Evolutionary conservation across 2,113 vertebrate genomes (phyloP).

Genomic region (Lathamus discolor): DNA sequence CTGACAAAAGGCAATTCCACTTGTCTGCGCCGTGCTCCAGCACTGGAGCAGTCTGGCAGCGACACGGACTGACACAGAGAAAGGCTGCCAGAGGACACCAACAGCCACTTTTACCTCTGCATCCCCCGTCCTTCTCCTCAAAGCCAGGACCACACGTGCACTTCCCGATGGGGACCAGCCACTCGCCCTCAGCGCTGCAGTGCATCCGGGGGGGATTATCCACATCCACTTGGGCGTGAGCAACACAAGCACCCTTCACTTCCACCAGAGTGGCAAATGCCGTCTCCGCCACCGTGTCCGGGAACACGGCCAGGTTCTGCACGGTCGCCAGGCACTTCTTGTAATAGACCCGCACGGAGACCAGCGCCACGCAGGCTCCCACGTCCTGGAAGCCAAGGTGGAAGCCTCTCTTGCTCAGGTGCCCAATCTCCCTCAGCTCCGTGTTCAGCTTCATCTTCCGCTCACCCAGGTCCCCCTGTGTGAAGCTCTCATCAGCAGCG

Average conservation of each 20-base stretch:
- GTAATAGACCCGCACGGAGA: conserved; percentile 94
- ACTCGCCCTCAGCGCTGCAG: conserved; percentile 95
- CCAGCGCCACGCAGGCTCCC: conserved; percentile 92
- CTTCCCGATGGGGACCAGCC: conserved; percentile 94
- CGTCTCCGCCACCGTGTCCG: conserved; percentile 89
- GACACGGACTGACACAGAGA: not conserved
- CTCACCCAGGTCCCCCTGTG: conserved; percentile 93
- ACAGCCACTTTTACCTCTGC: conserved; percentile 82
- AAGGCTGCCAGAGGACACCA: not conserved
- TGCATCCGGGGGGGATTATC: conserved; percentile 94
- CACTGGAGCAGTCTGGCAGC: not conserved
- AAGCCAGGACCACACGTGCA: conserved; percentile 93
- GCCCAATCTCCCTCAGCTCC: conserved; percentile 93
- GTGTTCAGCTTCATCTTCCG: conserved; percentile 99
- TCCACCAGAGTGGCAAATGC: conserved; percentile 93
- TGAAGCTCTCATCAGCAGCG: conserved; percentile 96
- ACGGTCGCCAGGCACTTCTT: conserved; percentile 89
- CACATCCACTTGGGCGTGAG: conserved; percentile 87
- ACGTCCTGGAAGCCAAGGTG: conserved; percentile 97
- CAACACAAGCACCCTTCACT: conserved; percentile 89
- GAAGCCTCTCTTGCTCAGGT: conserved; percentile 90
- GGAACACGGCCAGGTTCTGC: conserved; percentile 89
- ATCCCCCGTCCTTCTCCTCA: conserved; percentile 91
- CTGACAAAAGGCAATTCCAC: not conserved
- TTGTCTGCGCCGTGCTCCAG: not conserved